Evolutionary conservation across 2,797 vertebrate genomes (phyloP).

Genomic region (Amniataba percoides): DNA sequence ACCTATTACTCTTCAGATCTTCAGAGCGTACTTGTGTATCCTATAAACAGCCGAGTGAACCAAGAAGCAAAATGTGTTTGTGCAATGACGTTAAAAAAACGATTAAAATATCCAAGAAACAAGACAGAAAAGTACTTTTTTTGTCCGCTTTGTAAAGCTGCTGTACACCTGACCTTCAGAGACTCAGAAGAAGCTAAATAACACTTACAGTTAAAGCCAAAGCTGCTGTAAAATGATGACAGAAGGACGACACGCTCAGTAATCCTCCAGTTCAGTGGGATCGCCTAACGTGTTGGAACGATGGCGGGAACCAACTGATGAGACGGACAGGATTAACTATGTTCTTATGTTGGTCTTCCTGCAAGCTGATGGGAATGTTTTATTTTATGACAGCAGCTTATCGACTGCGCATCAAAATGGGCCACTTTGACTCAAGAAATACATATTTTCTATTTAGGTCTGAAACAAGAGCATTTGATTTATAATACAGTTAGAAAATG

Average conservation of each 20-base stretch:
- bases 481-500: neutral
- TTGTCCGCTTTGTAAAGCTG: neutral
- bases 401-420: neutral
- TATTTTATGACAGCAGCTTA: neutral
- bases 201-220: neutral
- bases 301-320: neutral
- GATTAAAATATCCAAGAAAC: neutral
- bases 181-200: neutral
- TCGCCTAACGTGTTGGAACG: neutral
- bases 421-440: neutral
- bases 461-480: neutral
- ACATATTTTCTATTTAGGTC: neutral
- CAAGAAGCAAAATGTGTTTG: neutral
- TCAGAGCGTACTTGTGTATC: no score
- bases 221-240: neutral
- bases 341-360: neutral
- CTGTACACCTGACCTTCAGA: neutral
- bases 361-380: neutral
- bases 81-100: neutral
- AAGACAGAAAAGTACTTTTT: neutral
- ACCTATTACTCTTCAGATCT: neutral
- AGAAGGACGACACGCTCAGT: neutral
- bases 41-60: neutral
- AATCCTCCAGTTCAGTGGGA: slow-evolving; percentile 2
- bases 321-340: neutral